Base-by-base conservation (phyloP, 2,797 vertebrate genomes). In the Rhinella marina region DNA sequence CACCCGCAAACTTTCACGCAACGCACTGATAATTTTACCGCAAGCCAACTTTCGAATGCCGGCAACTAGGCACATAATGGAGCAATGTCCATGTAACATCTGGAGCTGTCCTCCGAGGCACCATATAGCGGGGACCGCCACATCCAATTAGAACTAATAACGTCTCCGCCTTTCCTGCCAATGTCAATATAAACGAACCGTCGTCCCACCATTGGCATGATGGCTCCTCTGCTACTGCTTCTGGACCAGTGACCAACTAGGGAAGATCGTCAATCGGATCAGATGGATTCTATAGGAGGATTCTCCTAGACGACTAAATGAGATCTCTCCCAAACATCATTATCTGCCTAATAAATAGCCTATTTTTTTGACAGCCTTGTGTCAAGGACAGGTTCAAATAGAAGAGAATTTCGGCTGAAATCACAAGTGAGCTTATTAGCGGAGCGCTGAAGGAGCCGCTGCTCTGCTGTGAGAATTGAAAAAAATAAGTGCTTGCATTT, bases 361-460 rank as follows among this genome's bases (percentile, higher is more conserved):
- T 88, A 70, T 90, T 77, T 66, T 79, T 70, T 88, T 91, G 91
- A 91, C 82, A 92, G 90, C 27, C 7, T 59, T 5, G 59, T 88
- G 90, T 90, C 90, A 92, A 92, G 90, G 87, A 88, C 92, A 90
- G 68, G 88, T 90, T 90, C 90, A 92, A 91, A 90, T 90, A 86
- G 88, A 90, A 90, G 77, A 1, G 41, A 88, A 86, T 86, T 92
- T 88, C 90, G 90, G 90, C 88, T 90, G 78, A 91, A 92, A 88
- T 91, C 91, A 93, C 84, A 90, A 90, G 84, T 90, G 91, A 92
- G 91, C 87, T 91, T 91, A 91, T 91, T 93, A 92, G 90, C 85
- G 92, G 86, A 81, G 61, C 61, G 84, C 81, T 90, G 90, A 90
- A 90, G 88, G 82, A 91, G 87, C 82, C 66, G 87, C 68, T 90